A percentile compares a stretch with the other conserved stretches of the same genome.
Conservation (phyloP, 2,113 vertebrate genomes). For the Grammomys dolichurus region DNA sequence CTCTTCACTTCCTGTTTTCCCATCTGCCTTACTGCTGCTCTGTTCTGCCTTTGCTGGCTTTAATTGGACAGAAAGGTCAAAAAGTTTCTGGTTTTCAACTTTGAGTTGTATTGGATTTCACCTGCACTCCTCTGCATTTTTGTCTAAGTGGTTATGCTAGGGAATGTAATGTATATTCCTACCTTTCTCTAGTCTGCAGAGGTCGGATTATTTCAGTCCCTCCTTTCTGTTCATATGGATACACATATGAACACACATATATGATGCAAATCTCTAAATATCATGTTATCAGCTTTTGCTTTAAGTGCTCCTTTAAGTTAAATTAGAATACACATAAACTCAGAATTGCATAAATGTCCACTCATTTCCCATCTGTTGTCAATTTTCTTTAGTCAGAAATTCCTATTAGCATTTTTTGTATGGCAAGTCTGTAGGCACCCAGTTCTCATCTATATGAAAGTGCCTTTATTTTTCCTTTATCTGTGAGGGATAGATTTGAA, state of each 20-base stretch:
- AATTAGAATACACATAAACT: neutral
- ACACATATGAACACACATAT: neutral
- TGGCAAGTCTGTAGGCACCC: neutral
- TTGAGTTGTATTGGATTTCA: conserved; percentile 21
- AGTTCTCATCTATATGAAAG: conserved; percentile 45
- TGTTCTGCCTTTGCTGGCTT: conserved; percentile 18
- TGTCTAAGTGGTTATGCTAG: neutral
- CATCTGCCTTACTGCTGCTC: neutral
- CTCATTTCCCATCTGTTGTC: conserved; percentile 29
- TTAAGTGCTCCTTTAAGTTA: conserved; percentile 50
- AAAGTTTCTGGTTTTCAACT: conserved; percentile 53
- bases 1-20: neutral
- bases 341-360: neutral
- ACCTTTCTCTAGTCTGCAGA: neutral
- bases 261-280: neutral
- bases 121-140: neutral
- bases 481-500: conserved; percentile 45
- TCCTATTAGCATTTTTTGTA: conserved; percentile 25
- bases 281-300: conserved; percentile 44
- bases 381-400: conserved; percentile 54
- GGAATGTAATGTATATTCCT: neutral
- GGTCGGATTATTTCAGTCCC: neutral
- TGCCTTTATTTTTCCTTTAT: conserved; percentile 27
- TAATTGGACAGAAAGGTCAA: conserved; percentile 42
- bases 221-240: neutral